These are phyloP conservation scores for Raphicerus campestris DNA, from an alignment of 2,113 vertebrate species.

Conservation along the genomic window DNA sequence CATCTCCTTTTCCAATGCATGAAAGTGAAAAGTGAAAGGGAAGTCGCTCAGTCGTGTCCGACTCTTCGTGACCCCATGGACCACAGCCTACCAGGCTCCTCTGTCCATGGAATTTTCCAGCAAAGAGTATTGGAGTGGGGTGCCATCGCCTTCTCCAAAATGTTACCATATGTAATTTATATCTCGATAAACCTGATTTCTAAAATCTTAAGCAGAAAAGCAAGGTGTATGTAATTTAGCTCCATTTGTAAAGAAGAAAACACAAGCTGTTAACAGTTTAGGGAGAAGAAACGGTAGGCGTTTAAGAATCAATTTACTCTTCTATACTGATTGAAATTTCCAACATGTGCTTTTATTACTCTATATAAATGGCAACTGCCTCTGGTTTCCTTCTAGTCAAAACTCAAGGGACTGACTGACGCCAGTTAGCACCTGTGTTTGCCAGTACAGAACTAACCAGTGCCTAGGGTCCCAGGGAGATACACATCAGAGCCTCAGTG, in stretches of 20 bases:
- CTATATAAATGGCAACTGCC: not conserved
- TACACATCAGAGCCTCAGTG: not conserved
- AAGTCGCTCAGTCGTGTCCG: too few species aligned
- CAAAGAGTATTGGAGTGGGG: too few species aligned
- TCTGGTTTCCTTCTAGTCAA: slow-evolving; percentile 5
- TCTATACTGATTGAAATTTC: not conserved
- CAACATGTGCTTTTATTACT: not conserved
- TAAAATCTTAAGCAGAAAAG: not conserved
- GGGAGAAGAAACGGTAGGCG: not conserved
- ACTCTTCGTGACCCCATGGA: too few species aligned
- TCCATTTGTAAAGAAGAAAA: not conserved
- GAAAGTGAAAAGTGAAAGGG: too few species aligned
- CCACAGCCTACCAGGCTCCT: too few species aligned
- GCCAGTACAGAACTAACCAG: not conserved
- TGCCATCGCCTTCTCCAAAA: too few species aligned
- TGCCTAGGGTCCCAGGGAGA: not conserved
- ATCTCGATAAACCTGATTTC: not conserved
- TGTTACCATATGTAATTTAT: not conserved
- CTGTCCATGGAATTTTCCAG: too few species aligned
- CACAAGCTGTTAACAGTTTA: not conserved
- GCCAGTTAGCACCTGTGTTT: not conserved
- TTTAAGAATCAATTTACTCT: not conserved
- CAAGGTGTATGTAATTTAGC: not conserved
- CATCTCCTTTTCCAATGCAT: too few species aligned
- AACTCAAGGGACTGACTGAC: not conserved